Evolutionary conservation across 92 coral and sea anemone genomes (phyloP).

Genomic region (Epizoanthus illoricatus): DNA sequence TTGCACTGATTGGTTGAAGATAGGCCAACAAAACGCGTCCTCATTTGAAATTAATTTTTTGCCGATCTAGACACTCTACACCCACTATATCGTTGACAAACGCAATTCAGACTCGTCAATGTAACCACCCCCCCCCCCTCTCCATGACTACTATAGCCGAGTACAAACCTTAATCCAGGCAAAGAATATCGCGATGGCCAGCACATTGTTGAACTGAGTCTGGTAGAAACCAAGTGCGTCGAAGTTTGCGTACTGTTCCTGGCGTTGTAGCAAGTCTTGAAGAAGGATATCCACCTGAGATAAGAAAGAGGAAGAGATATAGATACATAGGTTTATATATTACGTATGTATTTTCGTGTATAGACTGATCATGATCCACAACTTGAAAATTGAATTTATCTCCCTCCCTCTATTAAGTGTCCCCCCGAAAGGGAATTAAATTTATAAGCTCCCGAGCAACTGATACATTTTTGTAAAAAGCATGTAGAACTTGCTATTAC

Average conservation of each 20-base stretch:
- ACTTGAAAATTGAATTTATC: too few relatives aligned
- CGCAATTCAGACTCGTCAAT: neutral
- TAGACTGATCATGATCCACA: too few relatives aligned
- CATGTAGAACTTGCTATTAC: too few relatives aligned
- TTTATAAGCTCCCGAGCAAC: too few relatives aligned
- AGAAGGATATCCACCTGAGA: constrained; percentile 60
- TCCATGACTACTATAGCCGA: neutral
- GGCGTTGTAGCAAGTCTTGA: constrained; percentile 60
- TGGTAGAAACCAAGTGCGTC: constrained; percentile 96
- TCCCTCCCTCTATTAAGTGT: too few relatives aligned
- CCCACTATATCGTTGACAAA: too few relatives aligned
- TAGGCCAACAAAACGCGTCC: too few relatives aligned
- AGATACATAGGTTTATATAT: neutral
- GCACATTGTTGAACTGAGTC: constrained; percentile 96
- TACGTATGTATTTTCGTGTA: too few relatives aligned
- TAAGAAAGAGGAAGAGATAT: neutral
- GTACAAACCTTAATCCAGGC: constrained; percentile 97
- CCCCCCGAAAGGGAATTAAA: too few relatives aligned
- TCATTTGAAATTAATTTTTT: too few relatives aligned
- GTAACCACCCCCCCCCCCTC: neutral
- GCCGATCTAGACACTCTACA: too few relatives aligned
- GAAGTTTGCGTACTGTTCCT: constrained; percentile 92
- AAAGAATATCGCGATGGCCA: constrained; percentile 96
- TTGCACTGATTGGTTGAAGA: neutral
- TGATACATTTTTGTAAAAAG: too few relatives aligned